Base-by-base conservation (phyloP, 1,140 invertebrate species). In the Drosophila sechellia region DNA sequence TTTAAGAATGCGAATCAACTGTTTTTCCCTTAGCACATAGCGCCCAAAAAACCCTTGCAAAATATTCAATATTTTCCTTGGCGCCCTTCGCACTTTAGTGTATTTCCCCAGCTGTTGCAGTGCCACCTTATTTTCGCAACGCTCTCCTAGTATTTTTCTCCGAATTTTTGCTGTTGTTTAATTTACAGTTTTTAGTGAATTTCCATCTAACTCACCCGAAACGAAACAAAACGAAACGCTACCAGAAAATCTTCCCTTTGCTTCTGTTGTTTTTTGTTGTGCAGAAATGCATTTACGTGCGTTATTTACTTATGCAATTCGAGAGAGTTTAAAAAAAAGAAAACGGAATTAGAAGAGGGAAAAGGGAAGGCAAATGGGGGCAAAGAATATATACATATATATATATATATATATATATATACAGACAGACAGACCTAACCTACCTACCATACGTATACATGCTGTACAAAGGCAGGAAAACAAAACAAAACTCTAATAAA, bases 251-350 rank as follows among this genome's bases (percentile, higher is more conserved):
- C 66, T 69, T 49, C 10, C 20, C 42, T 25, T 39, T 68, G 20
- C 40, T 43, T 35, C 43, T 43, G 27, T 50, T 20, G 13, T 53
- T 46, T 66, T 48, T 73, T 54, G 57, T 73, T 73, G 49, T 40
- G 25, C 57, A 76, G 55, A 85, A 84, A 80, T 84, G 81, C 80
- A 84, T 85, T 85, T 84, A 77, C 81, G 81, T 85, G 81, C 77
- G 80, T 80, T 84, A 84, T 84, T 84, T 84, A 84, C 80, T 85
- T 85, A 84, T 84, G 80, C 80, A 79, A 75, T 66, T 49, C 70
- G 15, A 55, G 42, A 57, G 25, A 70, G 42, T 57, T 64, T 20
- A 58, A 72, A 59, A 39, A 59, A 66, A 45, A 15, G 34, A 22
- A 12, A 39, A 54, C n/a, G 12, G n/a, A 4, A 5, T 17, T 20